Conservation (phyloP, 1,140 invertebrate genomes). For the Riptortus pedestris region DNA sequence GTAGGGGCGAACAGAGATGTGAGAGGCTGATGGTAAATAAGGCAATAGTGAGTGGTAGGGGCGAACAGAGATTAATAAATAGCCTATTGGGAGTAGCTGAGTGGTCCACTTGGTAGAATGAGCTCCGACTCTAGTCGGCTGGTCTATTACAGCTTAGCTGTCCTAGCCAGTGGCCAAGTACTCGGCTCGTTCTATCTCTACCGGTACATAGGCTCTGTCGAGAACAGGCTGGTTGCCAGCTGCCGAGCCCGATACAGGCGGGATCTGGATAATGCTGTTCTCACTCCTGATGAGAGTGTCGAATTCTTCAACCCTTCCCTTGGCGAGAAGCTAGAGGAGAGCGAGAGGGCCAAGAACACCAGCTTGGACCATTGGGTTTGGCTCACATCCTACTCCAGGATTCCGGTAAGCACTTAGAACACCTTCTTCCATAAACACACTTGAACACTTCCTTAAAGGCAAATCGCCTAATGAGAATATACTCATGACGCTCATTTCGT, state of each 20-base stretch:
- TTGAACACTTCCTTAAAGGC: not conserved
- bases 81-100: too few species aligned
- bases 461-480: not conserved
- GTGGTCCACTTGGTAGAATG: too few species aligned
- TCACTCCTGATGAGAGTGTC: conserved; percentile 41
- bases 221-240: not conserved
- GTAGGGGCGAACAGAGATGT: too few species aligned
- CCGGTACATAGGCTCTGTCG: not conserved
- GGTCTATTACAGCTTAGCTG: too few species aligned
- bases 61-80: too few species aligned
- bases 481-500: not conserved
- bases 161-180: not conserved
- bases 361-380: conserved; percentile 54
- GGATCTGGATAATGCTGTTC: conserved; percentile 34
- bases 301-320: conserved; percentile 59
- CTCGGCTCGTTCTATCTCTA: not conserved
- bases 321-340: conserved; percentile 47
- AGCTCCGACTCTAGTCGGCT: too few species aligned
- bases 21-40: too few species aligned
- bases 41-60: too few species aligned
- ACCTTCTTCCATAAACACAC: not conserved
- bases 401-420: conserved; percentile 53
- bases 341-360: conserved; percentile 23
- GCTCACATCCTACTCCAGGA: conserved; percentile 63
- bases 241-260: not conserved